Conservation (phyloP, 2,797 vertebrate species). For the Momotus momota region DNA sequence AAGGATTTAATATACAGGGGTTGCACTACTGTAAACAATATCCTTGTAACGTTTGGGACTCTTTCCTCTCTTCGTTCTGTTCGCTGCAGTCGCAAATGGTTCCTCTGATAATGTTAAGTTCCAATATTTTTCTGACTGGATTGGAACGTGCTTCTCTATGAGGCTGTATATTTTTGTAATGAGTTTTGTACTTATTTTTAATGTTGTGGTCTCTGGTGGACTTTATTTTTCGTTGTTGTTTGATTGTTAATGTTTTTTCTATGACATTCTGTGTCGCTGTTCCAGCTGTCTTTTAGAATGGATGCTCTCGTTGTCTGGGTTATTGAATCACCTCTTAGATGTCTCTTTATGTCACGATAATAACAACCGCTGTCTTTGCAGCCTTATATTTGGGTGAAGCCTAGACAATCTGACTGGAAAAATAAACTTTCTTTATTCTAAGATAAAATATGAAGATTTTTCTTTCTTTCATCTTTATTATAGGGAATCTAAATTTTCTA, state of each 20-base stretch:
- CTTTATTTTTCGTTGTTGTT: slow-evolving; percentile 86
- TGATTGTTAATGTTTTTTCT: slow-evolving; percentile 88
- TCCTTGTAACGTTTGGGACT: slow-evolving; percentile 79
- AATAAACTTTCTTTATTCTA: slow-evolving; percentile 88
- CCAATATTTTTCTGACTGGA: slow-evolving; percentile 88
- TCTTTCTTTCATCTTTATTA: slow-evolving; percentile 86
- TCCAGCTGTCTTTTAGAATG: slow-evolving; percentile 83
- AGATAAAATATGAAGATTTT: slow-evolving; percentile 86
- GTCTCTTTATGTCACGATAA: slow-evolving; percentile 82
- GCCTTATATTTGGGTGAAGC: slow-evolving; percentile 91
- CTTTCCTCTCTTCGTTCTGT: slow-evolving; percentile 80
- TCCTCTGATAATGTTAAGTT: slow-evolving; percentile 83
- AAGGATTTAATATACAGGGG: slow-evolving; percentile 78
- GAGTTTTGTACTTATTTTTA: slow-evolving; percentile 92
- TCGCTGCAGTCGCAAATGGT: slow-evolving; percentile 81
- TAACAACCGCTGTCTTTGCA: slow-evolving; percentile 88
- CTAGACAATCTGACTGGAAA: slow-evolving; percentile 92
- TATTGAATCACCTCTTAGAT: slow-evolving; percentile 79
- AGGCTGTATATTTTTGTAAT: slow-evolving; percentile 97
- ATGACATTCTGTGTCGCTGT: slow-evolving; percentile 83
- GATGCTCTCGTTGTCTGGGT: slow-evolving; percentile 83
- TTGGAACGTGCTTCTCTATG: slow-evolving; percentile 91
- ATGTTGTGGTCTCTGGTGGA: slow-evolving; percentile 84
- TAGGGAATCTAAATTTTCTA: slow-evolving; percentile 94
- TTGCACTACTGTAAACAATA: slow-evolving; percentile 79